phyloP scores from a whole-genome alignment of 1,140 invertebrate genomes.

The Alviniconcha marisindica region DNA sequence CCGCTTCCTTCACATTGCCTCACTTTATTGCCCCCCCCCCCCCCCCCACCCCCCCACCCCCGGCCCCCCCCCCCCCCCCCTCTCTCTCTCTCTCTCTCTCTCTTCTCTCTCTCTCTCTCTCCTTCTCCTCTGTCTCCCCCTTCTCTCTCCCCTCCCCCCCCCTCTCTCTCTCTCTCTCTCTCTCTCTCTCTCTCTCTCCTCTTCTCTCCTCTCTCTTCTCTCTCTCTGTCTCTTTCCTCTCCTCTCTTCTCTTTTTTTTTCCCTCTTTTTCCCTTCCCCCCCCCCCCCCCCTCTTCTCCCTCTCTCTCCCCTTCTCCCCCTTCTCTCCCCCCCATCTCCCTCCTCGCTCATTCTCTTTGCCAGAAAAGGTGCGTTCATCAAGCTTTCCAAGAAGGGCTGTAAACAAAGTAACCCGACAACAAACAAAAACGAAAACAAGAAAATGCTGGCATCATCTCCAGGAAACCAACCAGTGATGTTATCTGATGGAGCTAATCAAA shows the following conservation, averaged over 20 bases:
- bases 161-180: neutral
- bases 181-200: neutral
- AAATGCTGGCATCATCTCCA: too few relatives aligned
- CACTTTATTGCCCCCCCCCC: too few relatives aligned
- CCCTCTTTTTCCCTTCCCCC: too few relatives aligned
- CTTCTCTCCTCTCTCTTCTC: neutral
- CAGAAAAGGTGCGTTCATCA: too few relatives aligned
- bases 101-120: neutral
- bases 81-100: constrained; percentile 15
- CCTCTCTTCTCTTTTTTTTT: constrained; percentile 5
- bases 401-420: too few relatives aligned
- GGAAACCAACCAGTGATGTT: too few relatives aligned
- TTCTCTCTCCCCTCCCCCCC: neutral
- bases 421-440: too few relatives aligned
- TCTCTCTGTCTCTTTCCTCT: neutral
- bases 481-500: too few relatives aligned
- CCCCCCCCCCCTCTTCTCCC: too few relatives aligned
- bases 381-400: too few relatives aligned
- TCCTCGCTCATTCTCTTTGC: neutral
- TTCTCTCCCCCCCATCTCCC: neutral
- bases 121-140: neutral
- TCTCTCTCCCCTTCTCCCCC: neutral
- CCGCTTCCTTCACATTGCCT: too few relatives aligned
- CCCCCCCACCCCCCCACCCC: too few relatives aligned
- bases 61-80: neutral